These are phyloP conservation scores for Myotis lucifugus DNA, from an alignment of 2,113 vertebrate genomes.

Conservation along the genomic window DNA sequence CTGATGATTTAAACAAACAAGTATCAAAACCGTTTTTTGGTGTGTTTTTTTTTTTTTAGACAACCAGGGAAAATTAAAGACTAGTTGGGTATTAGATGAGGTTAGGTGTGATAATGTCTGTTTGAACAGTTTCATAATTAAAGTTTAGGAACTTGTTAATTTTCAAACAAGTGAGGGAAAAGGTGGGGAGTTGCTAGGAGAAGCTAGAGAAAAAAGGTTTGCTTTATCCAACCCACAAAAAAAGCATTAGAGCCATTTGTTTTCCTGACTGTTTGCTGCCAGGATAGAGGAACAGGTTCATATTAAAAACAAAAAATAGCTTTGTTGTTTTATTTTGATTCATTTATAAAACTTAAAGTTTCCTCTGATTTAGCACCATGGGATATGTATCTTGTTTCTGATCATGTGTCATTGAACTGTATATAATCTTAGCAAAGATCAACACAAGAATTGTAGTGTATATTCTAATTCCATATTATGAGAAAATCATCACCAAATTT, in stretches of 20 bases:
- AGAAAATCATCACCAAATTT: not conserved
- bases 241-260: not conserved
- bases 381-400: slow-evolving; percentile 32
- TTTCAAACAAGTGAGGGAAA: not conserved
- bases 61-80: slow-evolving; percentile 3
- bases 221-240: not conserved
- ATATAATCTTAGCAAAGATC: not conserved
- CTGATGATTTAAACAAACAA: slow-evolving; percentile 19
- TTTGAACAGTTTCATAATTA: slow-evolving; percentile 15
- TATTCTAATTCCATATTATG: slow-evolving; percentile 18
- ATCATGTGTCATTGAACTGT: not conserved
- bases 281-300: not conserved
- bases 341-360: slow-evolving; percentile 21
- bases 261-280: not conserved
- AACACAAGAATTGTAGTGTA: not conserved
- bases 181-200: not conserved
- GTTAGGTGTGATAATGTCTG: not conserved
- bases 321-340: slow-evolving; percentile 46
- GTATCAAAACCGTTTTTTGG: not conserved
- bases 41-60: not conserved
- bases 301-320: slow-evolving; percentile 36
- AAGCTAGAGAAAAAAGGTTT: slow-evolving; percentile 26
- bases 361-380: not conserved
- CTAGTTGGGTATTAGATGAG: not conserved
- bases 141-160: slow-evolving; percentile 33